Evolutionary conservation across 2,797 vertebrate genomes (phyloP).

Genomic region (Galagoides demidoff): DNA sequence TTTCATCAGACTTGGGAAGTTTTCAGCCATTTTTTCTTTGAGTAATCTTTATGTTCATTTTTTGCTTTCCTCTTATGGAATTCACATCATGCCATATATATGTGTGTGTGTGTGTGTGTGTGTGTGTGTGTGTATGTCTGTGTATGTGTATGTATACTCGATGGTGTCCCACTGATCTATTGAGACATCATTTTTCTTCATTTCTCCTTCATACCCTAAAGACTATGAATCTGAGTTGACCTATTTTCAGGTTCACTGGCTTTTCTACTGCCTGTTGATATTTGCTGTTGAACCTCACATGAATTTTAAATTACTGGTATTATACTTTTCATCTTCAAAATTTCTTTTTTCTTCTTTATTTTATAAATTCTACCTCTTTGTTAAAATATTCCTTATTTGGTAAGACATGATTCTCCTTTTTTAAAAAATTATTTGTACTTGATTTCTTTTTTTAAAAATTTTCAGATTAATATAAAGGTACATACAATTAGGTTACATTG

Average conservation of each 20-base stretch:
- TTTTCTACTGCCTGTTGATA: not conserved
- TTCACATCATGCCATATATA: not conserved
- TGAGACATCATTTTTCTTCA: not conserved
- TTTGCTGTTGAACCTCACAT: not conserved
- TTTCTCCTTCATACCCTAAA: not conserved
- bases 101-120: no score
- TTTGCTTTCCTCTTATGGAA: not conserved
- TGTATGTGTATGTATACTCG: not conserved
- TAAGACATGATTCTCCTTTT: not conserved
- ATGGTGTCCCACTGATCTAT: not conserved
- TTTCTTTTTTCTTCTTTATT: not conserved
- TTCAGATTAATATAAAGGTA: no score
- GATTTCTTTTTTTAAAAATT: not conserved
- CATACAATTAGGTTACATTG: no score
- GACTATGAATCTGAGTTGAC: not conserved
- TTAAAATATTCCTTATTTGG: constrained; percentile 10
- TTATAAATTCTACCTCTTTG: not conserved
- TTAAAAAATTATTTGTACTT: not conserved
- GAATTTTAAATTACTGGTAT: constrained; percentile 6
- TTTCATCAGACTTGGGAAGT: not conserved
- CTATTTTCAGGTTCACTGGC: constrained; percentile 16
- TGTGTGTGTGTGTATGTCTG: no score
- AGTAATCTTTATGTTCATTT: not conserved
- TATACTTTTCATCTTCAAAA: not conserved
- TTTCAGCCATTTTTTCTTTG: not conserved